Evolutionary conservation across 2,113 vertebrate genomes (phyloP).

Genomic region (Gambusia affinis): DNA sequence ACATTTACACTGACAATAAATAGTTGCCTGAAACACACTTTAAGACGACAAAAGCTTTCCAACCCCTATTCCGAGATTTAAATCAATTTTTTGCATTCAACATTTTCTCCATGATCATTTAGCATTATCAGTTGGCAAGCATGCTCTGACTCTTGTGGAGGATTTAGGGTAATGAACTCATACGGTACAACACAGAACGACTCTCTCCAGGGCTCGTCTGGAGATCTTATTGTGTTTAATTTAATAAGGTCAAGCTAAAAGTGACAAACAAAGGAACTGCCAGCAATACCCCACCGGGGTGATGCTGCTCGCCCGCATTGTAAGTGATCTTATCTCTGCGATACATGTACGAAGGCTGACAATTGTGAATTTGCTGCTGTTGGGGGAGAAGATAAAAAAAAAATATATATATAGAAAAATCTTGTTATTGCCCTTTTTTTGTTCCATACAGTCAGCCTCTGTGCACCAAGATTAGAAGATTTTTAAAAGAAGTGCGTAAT

Average conservation of each 20-base stretch:
- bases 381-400: constrained; percentile 34
- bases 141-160: constrained; percentile 54
- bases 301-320: constrained; percentile 10
- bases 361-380: constrained; percentile 49
- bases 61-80: constrained; percentile 46
- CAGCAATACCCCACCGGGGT: constrained; percentile 46
- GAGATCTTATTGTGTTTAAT: constrained; percentile 69
- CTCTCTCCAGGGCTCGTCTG: constrained; percentile 56
- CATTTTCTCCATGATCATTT: constrained; percentile 44
- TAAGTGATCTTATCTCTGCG: constrained; percentile 43
- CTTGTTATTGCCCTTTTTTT: constrained; percentile 78
- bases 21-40: not conserved
- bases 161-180: constrained; percentile 71
- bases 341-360: constrained; percentile 44
- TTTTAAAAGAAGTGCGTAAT: constrained; percentile 82
- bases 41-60: constrained; percentile 46
- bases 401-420: constrained; percentile 65
- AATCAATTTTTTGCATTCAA: constrained; percentile 63
- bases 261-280: constrained; percentile 60
- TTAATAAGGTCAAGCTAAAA: constrained; percentile 71
- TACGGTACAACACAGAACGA: constrained; percentile 52
- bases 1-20: not conserved
- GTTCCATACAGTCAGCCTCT: constrained; percentile 76
- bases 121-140: constrained; percentile 57
- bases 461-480: constrained; percentile 81